Percentiles rank a stretch among this genome's conserved stretches.
phyloP scores from a whole-genome alignment of 2,113 vertebrate species.

The Mesembrinibis cayennensis region DNA sequence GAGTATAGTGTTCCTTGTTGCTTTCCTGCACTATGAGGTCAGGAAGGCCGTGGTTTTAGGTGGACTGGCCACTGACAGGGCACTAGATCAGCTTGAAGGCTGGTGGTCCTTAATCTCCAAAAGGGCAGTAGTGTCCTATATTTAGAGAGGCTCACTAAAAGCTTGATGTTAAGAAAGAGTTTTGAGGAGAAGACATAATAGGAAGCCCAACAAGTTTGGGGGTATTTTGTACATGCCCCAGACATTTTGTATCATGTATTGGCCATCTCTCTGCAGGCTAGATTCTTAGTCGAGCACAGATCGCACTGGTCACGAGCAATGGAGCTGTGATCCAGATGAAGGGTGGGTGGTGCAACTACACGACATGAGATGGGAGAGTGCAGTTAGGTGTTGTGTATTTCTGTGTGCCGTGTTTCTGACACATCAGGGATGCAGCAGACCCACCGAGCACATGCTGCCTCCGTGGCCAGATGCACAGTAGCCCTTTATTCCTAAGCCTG shows the following conservation, averaged over 20 bases:
- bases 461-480: background rate
- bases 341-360: background rate
- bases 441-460: background rate
- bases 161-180: background rate
- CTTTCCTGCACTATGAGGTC: background rate
- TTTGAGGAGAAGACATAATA: background rate
- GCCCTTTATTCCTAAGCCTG: background rate
- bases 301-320: fast-evolving
- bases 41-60: background rate
- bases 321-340: background rate
- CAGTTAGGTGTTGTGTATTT: background rate
- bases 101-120: background rate
- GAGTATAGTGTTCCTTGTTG: background rate
- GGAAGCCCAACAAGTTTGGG: background rate
- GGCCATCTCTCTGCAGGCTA: background rate
- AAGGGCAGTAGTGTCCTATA: background rate
- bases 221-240: background rate
- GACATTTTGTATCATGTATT: background rate
- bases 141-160: background rate
- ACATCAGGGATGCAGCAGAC: background rate
- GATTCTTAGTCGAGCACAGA: background rate
- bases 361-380: background rate
- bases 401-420: background rate
- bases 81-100: background rate
- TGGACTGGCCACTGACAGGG: background rate